Evolutionary conservation across 2,113 vertebrate species (phyloP).

Genomic region (Ageneiosus marmoratus): DNA sequence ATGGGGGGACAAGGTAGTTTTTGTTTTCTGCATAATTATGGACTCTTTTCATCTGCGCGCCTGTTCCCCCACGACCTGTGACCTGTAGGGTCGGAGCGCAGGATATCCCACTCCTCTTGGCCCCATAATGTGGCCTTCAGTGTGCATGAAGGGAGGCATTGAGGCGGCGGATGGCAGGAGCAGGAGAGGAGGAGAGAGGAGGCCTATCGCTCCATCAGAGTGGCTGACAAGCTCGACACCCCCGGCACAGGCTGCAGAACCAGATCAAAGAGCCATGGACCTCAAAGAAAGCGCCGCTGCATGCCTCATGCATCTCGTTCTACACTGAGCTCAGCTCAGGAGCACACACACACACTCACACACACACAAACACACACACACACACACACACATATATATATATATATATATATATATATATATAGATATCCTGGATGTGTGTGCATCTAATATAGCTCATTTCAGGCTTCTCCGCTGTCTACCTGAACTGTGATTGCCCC

Average conservation of each 20-base stretch:
- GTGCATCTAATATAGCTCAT: not conserved
- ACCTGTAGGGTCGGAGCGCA: conserved; percentile 72
- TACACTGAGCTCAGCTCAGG: conserved; percentile 7
- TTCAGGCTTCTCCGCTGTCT: conserved; percentile 15
- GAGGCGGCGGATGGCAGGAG: conserved; percentile 74
- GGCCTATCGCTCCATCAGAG: conserved; percentile 78
- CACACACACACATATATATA: too few relatives aligned
- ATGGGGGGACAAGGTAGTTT: conserved; percentile 74
- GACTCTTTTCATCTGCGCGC: conserved; percentile 75
- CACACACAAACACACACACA: too few relatives aligned
- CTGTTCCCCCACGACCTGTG: conserved; percentile 73
- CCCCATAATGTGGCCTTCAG: conserved; percentile 80
- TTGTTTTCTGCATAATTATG: conserved; percentile 76
- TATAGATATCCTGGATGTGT: not conserved
- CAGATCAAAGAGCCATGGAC: conserved; percentile 71
- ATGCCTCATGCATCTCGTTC: conserved; percentile 41
- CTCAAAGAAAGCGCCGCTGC: conserved; percentile 55
- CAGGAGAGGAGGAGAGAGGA: conserved; percentile 58
- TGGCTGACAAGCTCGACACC: conserved; percentile 72
- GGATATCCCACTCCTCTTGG: conserved; percentile 78
- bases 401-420: conserved; percentile 2
- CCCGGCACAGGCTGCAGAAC: conserved; percentile 68
- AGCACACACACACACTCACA: not conserved
- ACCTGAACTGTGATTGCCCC: conserved; percentile 35
- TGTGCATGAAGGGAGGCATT: conserved; percentile 79